Evolutionary conservation across 1,140 invertebrate species (phyloP).

Genomic region (Drosophila asahinai): DNA sequence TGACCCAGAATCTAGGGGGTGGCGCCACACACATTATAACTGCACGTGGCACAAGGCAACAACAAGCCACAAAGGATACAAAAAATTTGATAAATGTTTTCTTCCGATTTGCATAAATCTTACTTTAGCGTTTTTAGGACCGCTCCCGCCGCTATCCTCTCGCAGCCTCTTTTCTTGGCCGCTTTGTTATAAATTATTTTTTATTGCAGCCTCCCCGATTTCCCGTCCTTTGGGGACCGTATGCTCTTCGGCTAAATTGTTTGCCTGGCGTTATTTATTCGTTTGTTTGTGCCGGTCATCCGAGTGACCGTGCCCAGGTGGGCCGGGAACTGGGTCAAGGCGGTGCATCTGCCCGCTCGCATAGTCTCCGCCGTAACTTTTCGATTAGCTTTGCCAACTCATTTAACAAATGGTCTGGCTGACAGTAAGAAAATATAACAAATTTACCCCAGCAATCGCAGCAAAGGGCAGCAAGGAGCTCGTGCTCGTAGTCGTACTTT

Average conservation of each 20-base stretch:
- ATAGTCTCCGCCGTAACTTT: conserved; percentile 59
- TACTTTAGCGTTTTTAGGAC: conserved; percentile 75
- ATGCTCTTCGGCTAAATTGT: conserved; percentile 61
- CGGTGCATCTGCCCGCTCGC: conserved; percentile 17
- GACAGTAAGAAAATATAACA: conserved; percentile 80
- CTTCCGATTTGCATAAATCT: conserved; percentile 85
- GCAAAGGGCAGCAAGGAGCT: conserved; percentile 13
- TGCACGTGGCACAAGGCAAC: conserved; percentile 37
- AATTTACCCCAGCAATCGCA: conserved; percentile 57
- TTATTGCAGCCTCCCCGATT: conserved; percentile 62
- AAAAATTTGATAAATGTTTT: conserved; percentile 84
- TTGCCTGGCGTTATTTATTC: conserved; percentile 61
- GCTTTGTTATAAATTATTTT: conserved; percentile 79
- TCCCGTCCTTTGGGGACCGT: conserved; percentile 22
- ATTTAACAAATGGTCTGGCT: conserved; percentile 80
- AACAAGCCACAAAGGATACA: conserved; percentile 42
- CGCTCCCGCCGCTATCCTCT: not conserved
- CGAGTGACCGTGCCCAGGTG: conserved; percentile 8
- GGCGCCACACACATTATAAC: conserved; percentile 52
- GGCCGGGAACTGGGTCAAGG: conserved; percentile 57
- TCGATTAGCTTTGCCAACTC: conserved; percentile 82
- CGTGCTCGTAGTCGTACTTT: conserved; percentile 61
- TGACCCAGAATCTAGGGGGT: conserved; percentile 63
- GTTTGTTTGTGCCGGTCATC: conserved; percentile 57
- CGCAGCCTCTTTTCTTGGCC: conserved; percentile 7